Conservation (phyloP, 2,113 vertebrate genomes). For the Myrmecophaga tridactyla region DNA sequence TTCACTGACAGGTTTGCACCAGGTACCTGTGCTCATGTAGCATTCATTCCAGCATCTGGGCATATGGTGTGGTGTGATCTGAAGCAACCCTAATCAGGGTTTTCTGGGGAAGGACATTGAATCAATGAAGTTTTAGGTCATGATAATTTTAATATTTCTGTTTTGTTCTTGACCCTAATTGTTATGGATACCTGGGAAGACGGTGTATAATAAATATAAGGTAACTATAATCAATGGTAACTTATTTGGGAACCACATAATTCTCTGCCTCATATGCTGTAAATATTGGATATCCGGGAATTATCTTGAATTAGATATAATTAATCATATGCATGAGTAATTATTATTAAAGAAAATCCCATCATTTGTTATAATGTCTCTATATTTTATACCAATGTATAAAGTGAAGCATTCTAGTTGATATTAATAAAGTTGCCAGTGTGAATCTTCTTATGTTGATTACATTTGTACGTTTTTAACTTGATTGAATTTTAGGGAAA, state of each 20-base stretch:
- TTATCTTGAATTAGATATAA: slow-evolving; percentile 4
- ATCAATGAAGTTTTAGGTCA: background rate
- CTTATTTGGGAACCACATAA: background rate
- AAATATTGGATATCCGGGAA: slow-evolving; percentile 29
- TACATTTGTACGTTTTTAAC: slow-evolving; percentile 9
- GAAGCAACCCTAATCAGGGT: background rate
- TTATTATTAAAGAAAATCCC: slow-evolving; percentile 1
- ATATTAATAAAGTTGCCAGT: slow-evolving; percentile 40
- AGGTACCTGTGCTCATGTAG: background rate
- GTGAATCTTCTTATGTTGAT: slow-evolving; percentile 21
- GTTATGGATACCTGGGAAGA: background rate
- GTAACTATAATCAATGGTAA: slow-evolving; percentile 10
- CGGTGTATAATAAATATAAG: background rate
- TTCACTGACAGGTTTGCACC: background rate
- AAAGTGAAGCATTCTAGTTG: background rate
- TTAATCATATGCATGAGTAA: slow-evolving; percentile 33
- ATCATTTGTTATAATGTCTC: background rate
- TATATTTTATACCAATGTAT: background rate
- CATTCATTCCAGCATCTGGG: background rate
- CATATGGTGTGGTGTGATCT: background rate
- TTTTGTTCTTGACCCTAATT: background rate
- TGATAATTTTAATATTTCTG: background rate
- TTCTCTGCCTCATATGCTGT: slow-evolving; percentile 39
- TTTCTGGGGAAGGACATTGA: background rate
- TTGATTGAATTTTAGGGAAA: slow-evolving; percentile 15